These are phyloP conservation scores for Eudyptes chrysolophus DNA, from an alignment of 2,113 vertebrate species.

Conservation along the genomic window DNA sequence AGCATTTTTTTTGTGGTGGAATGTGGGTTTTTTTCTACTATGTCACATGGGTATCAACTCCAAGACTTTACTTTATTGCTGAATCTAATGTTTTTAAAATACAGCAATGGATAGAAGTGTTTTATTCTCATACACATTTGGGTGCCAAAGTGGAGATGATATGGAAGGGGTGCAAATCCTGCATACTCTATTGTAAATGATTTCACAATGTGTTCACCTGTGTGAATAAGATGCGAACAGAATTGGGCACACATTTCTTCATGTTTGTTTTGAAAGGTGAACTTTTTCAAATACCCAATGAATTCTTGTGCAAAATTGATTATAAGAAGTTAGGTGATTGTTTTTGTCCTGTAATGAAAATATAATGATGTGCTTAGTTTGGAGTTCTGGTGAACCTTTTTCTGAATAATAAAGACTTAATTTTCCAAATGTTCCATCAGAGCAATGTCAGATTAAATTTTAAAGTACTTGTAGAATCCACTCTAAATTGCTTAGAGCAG, in stretches of 20 bases:
- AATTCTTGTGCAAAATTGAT: not conserved
- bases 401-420: not conserved
- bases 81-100: not conserved
- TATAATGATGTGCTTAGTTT: not conserved
- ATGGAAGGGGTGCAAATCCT: not conserved
- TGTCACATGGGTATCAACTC: not conserved
- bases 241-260: not conserved
- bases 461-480: not conserved
- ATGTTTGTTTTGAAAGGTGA: not conserved
- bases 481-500: not conserved
- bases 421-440: not conserved
- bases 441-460: not conserved
- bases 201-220: not conserved
- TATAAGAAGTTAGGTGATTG: not conserved
- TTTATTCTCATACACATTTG: not conserved
- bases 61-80: not conserved
- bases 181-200: not conserved
- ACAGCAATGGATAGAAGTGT: not conserved
- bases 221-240: not conserved
- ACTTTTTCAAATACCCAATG: not conserved
- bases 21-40: not conserved
- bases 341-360: not conserved
- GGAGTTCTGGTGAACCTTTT: not conserved
- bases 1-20: not conserved
- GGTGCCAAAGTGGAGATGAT: not conserved